Evolutionary conservation across 2,113 vertebrate genomes (phyloP), one percentile per base, ranked within the genome.

Genomic region (Odontesthes bonariensis): DNA sequence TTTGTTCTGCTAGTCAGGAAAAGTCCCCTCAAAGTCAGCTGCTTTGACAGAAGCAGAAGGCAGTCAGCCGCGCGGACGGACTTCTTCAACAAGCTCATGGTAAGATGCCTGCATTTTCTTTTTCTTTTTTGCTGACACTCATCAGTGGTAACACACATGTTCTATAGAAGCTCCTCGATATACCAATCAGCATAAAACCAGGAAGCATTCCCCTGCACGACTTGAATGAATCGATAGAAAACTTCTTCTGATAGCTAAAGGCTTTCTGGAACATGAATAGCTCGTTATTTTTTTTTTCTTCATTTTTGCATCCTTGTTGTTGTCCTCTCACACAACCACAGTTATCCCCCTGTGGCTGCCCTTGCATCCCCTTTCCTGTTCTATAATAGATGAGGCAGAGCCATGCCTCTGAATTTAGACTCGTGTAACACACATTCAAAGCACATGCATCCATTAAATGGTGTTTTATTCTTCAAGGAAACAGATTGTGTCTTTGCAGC

Each of bases 1-100:
- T 83, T 94, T 42, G 91, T 88, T 9, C 79, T 94, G 60, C 88
- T 95, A 3, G 88, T 91, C 58, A 88, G 89, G 60, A 94, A 93
- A 77, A 94, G 93, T 66, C 90, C 92, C 4, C 82, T 91, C 23
- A 93, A 90, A 84, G 92, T 89, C 62, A 92, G 84, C 89, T 60
- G 84, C 73, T 94, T 94, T 69, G 81, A 90, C 79, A 77, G 82
- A 14, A 74, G 55, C 61, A 82, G 80, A 38, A 86, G 74, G 40
- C 88, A 75, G 62, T 87, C 91, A 6, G 47, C 86, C 17, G 82
- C 81, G 46, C 81, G 83, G 40, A 69, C 56, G 73, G 89, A 92
- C 9, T 89, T 94, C 71, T 92, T 94, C 79, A 85, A 75, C 82
- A 94, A 83, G 72, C 88, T 94, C 33, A 94, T 94, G 94, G 94